phyloP scores from a whole-genome alignment of 1,140 invertebrate species.

The Trichoplusia ni region DNA sequence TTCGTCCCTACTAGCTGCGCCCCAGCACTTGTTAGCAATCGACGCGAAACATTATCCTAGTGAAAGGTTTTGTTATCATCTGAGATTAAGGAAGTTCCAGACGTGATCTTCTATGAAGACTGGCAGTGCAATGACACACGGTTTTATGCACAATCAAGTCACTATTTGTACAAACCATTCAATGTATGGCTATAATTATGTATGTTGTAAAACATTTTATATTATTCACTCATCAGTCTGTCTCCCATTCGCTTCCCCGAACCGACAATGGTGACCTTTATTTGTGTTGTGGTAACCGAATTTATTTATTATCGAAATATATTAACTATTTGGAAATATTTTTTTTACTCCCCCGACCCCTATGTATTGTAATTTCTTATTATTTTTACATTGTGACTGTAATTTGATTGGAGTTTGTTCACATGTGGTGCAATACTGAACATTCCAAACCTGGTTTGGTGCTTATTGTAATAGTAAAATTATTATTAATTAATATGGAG shows the following conservation, averaged over 20 bases:
- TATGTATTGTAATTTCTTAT: conserved; percentile 32
- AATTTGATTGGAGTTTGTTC: conserved; percentile 69
- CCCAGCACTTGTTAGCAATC: not conserved
- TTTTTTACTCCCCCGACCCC: conserved; percentile 33
- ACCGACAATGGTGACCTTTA: conserved; percentile 77
- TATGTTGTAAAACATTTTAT: conserved; percentile 16
- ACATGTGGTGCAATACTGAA: conserved; percentile 78
- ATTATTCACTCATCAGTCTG: conserved; percentile 41
- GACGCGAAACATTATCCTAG: conserved; percentile 24
- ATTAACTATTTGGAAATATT: conserved; percentile 37
- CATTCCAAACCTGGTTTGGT: conserved; percentile 81
- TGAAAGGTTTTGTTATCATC: conserved; percentile 33
- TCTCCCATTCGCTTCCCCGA: conserved; percentile 32
- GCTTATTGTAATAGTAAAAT: conserved; percentile 79
- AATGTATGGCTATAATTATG: conserved; percentile 36
- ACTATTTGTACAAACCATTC: conserved; percentile 70
- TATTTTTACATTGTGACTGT: conserved; percentile 47
- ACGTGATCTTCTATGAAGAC: conserved; percentile 72
- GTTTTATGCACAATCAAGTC: conserved; percentile 72
- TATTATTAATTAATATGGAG: conserved; percentile 66
- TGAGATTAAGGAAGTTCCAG: conserved; percentile 51
- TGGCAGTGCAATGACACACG: conserved; percentile 49
- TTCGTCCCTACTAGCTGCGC: not conserved
- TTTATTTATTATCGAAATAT: conserved; percentile 59
- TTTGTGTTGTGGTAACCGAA: conserved; percentile 60